A percentile compares a stretch with the other conserved stretches of the same genome.
phyloP scores from a whole-genome alignment of 2,888 invertebrate genomes.

The Pinctada fucata region DNA sequence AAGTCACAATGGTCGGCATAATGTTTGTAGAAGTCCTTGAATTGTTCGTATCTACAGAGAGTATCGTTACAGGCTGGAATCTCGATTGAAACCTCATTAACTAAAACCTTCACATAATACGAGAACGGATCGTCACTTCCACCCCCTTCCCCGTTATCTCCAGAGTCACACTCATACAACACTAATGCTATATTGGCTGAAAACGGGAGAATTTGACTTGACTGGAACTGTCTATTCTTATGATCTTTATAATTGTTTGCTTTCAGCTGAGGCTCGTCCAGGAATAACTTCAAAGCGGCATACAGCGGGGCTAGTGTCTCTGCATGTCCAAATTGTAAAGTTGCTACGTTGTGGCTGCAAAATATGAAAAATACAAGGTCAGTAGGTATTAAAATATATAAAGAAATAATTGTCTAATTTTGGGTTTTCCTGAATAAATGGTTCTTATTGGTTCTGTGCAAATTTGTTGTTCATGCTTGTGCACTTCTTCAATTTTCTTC shows the following conservation, averaged over 20 bases:
- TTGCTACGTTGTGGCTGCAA: conserved; percentile 65
- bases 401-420: background rate
- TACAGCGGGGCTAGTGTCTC: conserved; percentile 74
- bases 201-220: conserved; percentile 75
- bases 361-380: conserved; percentile 8
- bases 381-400: background rate
- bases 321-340: conserved; percentile 74
- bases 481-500: too few species aligned
- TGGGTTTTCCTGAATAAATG: too few species aligned
- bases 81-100: conserved; percentile 67
- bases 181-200: conserved; percentile 76
- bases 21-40: conserved; percentile 54
- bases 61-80: conserved; percentile 67
- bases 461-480: too few species aligned
- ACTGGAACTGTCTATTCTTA: conserved; percentile 70
- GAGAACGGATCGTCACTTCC: conserved; percentile 18
- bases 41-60: conserved; percentile 59
- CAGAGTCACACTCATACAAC: conserved; percentile 70
- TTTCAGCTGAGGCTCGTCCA: conserved; percentile 67
- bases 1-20: conserved; percentile 65
- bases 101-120: conserved; percentile 64
- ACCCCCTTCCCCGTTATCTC: conserved; percentile 16
- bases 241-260: conserved; percentile 69
- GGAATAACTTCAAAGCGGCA: conserved; percentile 75
- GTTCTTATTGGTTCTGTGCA: too few species aligned